Evolutionary conservation across 2,113 vertebrate genomes (phyloP), one percentile per base, ranked within the genome.

Genomic region (Sinocyclocheilus grahami): DNA sequence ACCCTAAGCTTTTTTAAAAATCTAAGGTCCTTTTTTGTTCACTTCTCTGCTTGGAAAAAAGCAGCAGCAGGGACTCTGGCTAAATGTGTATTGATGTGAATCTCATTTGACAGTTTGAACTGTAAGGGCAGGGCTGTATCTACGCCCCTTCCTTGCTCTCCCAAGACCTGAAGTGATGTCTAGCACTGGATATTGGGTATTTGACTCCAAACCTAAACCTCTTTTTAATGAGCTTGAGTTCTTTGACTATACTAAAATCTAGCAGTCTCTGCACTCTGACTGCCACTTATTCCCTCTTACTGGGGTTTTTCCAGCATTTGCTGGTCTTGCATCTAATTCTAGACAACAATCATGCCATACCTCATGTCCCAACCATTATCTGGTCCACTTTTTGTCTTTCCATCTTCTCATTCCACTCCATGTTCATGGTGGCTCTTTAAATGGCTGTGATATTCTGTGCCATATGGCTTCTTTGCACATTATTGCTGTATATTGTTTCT

Each of bases 71-170:
- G 62, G 53, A 33, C 78, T 85, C 71, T 78, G 63, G 58, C 62
- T 62, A 53, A 51, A 69, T 62, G 90, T 88, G 90, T 89, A 78
- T 85, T 93, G 88, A 89, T 91, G 89, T 96, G 79, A 95, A 91
- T 97, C 95, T 97, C 87, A 87, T 96, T 96, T 96, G 96, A 96
- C 97, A 97, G 97, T 97, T 97, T 97, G 96, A 98, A 91, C 90
- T 93, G 87, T 95, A 95, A 92, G 88, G 87, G 82, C 88, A 85
- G 91, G 91, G 86, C 76, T 60, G 89, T 75, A 63, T 94, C 90
- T 78, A 60, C 51, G 86, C 94, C 89, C 83, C 86, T 89, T 85
- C 92, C 95, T 94, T 93, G 89, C 94, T 94, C 93, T 92, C 92
- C 94, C 95, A 94, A 95, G 96, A 95, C 95, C 94, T 87, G 87